Evolutionary conservation across 2,797 vertebrate genomes (phyloP).

Genomic region (Gorsachius magnificus): DNA sequence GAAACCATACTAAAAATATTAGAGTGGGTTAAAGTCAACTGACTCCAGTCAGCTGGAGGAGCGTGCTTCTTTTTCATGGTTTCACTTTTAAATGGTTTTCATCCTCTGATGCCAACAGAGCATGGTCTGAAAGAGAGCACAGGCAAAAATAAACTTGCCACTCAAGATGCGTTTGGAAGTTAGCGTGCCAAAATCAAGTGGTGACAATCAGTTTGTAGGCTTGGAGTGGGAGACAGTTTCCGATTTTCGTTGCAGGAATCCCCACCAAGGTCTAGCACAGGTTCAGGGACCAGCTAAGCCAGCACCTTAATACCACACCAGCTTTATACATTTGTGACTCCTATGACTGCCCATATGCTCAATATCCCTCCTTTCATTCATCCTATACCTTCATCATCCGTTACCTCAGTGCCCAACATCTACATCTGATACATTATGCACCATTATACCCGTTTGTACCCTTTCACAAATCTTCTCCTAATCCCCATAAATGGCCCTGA

Average conservation of each 20-base stretch:
- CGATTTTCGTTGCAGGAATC: not conserved
- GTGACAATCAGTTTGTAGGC: not conserved
- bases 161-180: not conserved
- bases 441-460: not conserved
- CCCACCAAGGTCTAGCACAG: not conserved
- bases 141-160: not conserved
- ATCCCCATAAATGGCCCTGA: not conserved
- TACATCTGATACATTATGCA: not conserved
- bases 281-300: not conserved
- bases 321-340: not conserved
- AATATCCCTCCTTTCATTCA: not conserved
- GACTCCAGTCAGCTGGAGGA: not conserved
- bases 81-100: not conserved
- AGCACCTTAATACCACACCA: not conserved
- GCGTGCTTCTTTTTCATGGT: not conserved
- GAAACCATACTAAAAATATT: slow-evolving; percentile 21
- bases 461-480: not conserved
- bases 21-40: not conserved
- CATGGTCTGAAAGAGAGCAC: not conserved
- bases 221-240: not conserved
- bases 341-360: not conserved
- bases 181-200: not conserved
- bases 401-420: not conserved
- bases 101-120: not conserved
- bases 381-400: not conserved